Evolutionary conservation across 2,888 invertebrate species (phyloP).

Genomic region (Drosophila conformis): DNA sequence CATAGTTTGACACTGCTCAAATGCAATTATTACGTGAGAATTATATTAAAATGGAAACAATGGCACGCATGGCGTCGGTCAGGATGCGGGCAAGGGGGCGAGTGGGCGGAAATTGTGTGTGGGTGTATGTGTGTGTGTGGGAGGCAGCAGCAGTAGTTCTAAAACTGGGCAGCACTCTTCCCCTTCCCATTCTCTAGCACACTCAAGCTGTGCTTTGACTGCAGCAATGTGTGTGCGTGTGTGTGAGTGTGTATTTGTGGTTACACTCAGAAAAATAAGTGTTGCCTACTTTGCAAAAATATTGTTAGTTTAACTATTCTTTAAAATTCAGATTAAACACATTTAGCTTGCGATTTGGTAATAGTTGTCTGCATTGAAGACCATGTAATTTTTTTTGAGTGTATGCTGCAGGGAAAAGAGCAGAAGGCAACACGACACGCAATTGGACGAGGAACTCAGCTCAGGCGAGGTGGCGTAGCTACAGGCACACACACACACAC

Average conservation of each 20-base stretch:
- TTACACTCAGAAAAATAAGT: slow-evolving; percentile 15
- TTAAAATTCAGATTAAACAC: not conserved
- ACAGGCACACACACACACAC: slow-evolving; percentile 1
- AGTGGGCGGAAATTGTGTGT: not conserved
- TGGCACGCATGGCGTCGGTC: slow-evolving; percentile 41
- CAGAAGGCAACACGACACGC: slow-evolving; percentile 48
- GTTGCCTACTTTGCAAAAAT: not conserved
- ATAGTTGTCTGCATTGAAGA: not conserved
- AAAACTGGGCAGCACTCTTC: slow-evolving; percentile 38
- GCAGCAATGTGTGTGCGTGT: not conserved
- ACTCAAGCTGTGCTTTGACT: not conserved
- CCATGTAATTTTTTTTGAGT: not conserved
- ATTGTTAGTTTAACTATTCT: not conserved
- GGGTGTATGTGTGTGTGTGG: too few relatives aligned
- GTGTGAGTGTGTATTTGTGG: slow-evolving; percentile 20
- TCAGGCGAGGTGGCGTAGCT: slow-evolving; percentile 4
- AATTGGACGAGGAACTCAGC: not conserved
- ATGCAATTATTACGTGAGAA: slow-evolving; percentile 83
- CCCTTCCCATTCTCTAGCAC: too few relatives aligned
- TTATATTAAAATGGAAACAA: slow-evolving; percentile 82
- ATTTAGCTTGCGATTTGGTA: not conserved
- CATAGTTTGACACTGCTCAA: slow-evolving; percentile 71
- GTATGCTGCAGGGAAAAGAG: slow-evolving; percentile 36
- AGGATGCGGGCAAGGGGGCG: not conserved
- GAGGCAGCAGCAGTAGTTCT: slow-evolving; percentile 22